These are phyloP conservation scores for Pseudoatta argentina DNA, from an alignment of 1,140 invertebrate genomes.

Conservation along the genomic window DNA sequence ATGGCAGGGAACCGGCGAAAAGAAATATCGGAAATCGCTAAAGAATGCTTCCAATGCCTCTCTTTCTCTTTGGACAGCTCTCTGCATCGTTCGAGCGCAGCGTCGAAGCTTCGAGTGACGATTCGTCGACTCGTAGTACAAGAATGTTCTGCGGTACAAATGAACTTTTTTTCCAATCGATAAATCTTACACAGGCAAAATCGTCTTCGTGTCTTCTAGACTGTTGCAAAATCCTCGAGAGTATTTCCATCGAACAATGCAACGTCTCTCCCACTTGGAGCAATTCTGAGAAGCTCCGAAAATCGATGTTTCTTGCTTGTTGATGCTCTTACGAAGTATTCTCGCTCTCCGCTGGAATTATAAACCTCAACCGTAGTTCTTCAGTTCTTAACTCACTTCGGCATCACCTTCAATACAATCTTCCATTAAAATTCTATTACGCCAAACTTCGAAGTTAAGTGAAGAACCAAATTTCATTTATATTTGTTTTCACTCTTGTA, in stretches of 20 bases:
- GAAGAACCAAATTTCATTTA: neutral
- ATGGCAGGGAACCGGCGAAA: neutral
- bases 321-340: constrained; percentile 23
- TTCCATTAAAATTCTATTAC: constrained; percentile 20
- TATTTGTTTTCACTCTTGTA: neutral
- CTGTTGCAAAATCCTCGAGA: constrained; percentile 10
- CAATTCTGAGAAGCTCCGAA: constrained; percentile 5
- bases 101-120: constrained; percentile 44
- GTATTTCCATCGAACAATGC: constrained; percentile 47
- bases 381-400: neutral
- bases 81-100: constrained; percentile 3
- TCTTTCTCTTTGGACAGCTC: neutral
- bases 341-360: constrained; percentile 28
- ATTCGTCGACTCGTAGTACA: constrained; percentile 21
- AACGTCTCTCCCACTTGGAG: constrained; percentile 6
- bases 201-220: neutral
- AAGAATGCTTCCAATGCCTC: constrained; percentile 32
- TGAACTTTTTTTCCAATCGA: constrained; percentile 41
- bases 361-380: neutral
- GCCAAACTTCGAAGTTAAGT: neutral
- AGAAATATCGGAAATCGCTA: constrained; percentile 68
- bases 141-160: neutral
- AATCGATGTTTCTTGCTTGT: constrained; percentile 48
- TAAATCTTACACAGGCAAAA: constrained; percentile 35
- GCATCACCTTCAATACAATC: neutral